phyloP scores from a whole-genome alignment of 2,888 invertebrate species.

The Diloba caeruleocephala region DNA sequence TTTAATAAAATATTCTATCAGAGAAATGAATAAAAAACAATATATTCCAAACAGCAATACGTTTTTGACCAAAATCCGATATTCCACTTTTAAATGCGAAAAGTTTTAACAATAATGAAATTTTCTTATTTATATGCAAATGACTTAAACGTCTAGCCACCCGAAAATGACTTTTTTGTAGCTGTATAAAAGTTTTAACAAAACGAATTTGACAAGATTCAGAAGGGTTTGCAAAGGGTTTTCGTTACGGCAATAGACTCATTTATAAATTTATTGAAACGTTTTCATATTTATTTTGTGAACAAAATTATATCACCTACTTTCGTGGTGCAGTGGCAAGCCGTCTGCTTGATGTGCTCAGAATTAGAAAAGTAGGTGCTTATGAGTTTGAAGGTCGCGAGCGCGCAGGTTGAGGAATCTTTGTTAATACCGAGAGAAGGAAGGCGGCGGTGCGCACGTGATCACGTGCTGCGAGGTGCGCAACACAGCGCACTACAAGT shows the following conservation, averaged over 20 bases:
- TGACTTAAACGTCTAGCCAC: slow-evolving; percentile 38
- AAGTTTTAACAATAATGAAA: slow-evolving; percentile 44
- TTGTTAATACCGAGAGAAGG: too few species aligned
- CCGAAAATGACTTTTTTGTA: slow-evolving; percentile 42
- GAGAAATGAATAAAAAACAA: too few species aligned
- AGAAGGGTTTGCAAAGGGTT: slow-evolving; percentile 21
- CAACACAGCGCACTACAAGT: too few species aligned
- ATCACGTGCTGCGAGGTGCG: too few species aligned
- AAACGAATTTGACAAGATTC: slow-evolving; percentile 24
- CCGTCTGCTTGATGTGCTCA: not conserved
- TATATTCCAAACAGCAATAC: not conserved
- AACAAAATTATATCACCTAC: not conserved
- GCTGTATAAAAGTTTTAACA: slow-evolving; percentile 34
- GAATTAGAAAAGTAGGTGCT: too few species aligned
- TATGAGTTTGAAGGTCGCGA: too few species aligned
- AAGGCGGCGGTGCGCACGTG: too few species aligned
- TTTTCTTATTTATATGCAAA: slow-evolving; percentile 59
- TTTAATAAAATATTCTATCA: too few species aligned
- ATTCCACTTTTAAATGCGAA: slow-evolving; percentile 26
- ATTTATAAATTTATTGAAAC: slow-evolving; percentile 15
- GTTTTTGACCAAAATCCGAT: slow-evolving; percentile 9
- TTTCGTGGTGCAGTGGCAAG: not conserved
- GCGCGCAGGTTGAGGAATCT: too few species aligned
- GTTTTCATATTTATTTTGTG: slow-evolving; percentile 6
- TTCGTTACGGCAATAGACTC: slow-evolving; percentile 8